These are phyloP conservation scores for Lissocephala sabroskyi DNA, from an alignment of 2,888 invertebrate genomes.

Conservation along the genomic window DNA sequence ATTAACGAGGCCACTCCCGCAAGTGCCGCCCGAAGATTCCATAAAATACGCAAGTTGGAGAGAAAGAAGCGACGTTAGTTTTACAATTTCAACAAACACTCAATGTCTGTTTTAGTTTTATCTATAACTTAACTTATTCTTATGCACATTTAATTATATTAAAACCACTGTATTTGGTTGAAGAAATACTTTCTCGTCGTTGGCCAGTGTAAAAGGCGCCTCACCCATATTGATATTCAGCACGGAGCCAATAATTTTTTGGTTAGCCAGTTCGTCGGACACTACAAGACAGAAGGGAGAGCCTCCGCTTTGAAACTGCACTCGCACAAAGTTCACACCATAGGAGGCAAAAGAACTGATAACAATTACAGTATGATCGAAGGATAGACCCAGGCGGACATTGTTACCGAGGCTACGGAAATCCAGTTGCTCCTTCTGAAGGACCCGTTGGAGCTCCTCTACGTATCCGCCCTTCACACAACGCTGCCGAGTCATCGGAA, in stretches of 20 bases:
- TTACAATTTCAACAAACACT: not conserved
- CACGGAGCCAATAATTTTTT: slow-evolving; percentile 1
- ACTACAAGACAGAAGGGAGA: slow-evolving; percentile 23
- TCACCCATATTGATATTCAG: slow-evolving; percentile 25
- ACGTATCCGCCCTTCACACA: slow-evolving; percentile 22
- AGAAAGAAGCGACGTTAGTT: slow-evolving; percentile 68
- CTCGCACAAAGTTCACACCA: slow-evolving; percentile 23
- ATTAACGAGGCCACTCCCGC: slow-evolving; percentile 14
- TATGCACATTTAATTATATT: slow-evolving; percentile 20
- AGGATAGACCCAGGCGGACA: slow-evolving; percentile 23
- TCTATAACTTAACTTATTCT: not conserved
- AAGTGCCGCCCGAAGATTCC: slow-evolving; percentile 57
- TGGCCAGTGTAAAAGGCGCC: slow-evolving; percentile 11
- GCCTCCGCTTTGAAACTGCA: not conserved
- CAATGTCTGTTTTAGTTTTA: not conserved
- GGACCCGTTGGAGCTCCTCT: slow-evolving; percentile 14
- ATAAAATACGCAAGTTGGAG: slow-evolving; percentile 67
- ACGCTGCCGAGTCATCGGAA: not conserved
- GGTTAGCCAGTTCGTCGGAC: not conserved
- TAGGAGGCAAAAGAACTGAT: slow-evolving; percentile 17
- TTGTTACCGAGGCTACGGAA: slow-evolving; percentile 26
- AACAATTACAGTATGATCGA: slow-evolving; percentile 13
- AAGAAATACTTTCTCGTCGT: slow-evolving; percentile 22
- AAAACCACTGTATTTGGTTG: slow-evolving; percentile 33
- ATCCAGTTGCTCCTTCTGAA: slow-evolving; percentile 26